Base-by-base conservation (phyloP, 2,113 vertebrate genomes). In the Dipodomys spectabilis region DNA sequence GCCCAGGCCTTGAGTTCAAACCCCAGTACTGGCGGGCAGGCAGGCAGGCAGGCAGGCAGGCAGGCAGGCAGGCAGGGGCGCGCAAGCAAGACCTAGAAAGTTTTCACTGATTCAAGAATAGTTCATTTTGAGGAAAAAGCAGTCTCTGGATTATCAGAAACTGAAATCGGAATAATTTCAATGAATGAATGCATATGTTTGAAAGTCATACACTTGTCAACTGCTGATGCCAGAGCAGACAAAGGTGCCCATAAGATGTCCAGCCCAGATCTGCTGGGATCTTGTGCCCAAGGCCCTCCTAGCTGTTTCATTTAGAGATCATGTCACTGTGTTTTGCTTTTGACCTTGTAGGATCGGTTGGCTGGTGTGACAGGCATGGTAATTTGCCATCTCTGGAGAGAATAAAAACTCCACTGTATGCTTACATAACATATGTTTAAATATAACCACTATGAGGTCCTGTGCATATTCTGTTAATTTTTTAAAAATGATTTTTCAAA, bases 361-460 rank as follows among this genome's bases (percentile, higher is more conserved):
- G 35, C 69, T 35, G 71, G 35, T 80, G 16, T 92, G 39, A 78
- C 32, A 19, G 62, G 62, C 39, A 86, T 89, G 57, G 85, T 91
- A 74, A 88, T 94, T 82, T 94, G 86, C 82, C 69, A 94, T 92
- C 72, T 92, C 82, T 92, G n/a, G 44, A 80, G 79, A 82, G 27
- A 45, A 67, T n/a, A 79, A 27, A 85, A 82, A 90, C 71, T 71
- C 53, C 93, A 88, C 28, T 53, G 77, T 73, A 30, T 74, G 75
- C n/a, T 94, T 92, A 81, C 6, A 7, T 92, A 94, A 91, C 28
- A 64, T 84, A 45, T 78, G 35, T 94, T 96, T 93, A 94, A 92
- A 92, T 88, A 90, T 32, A 94, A 85, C n/a, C 49, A 44, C 88
- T 78, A 60, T 74, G 67, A 88, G 91, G 77, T 87, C 73, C 88